Conservation (phyloP, 2,888 invertebrate species). For the Furcula furcula region DNA sequence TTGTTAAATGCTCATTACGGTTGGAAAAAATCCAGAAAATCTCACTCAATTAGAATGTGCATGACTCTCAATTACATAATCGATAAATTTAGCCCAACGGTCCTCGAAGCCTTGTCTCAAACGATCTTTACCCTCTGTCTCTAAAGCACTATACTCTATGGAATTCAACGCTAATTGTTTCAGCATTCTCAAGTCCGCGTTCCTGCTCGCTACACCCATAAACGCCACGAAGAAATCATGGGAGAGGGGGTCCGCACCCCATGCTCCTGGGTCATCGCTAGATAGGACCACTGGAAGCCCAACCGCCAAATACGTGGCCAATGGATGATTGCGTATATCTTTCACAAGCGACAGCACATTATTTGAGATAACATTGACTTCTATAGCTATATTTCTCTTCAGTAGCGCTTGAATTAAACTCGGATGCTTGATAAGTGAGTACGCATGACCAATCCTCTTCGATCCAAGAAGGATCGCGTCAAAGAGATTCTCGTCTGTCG, state of each 20-base stretch:
- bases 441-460: constrained; percentile 90
- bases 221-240: constrained; percentile 91
- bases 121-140: constrained; percentile 38
- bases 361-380: constrained; percentile 91
- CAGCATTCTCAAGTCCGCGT: constrained; percentile 85
- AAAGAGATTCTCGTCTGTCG: constrained; percentile 87
- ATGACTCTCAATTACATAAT: constrained; percentile 30
- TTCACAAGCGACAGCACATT: constrained; percentile 85
- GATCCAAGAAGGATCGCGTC: constrained; percentile 89
- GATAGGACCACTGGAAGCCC: constrained; percentile 88
- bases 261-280: constrained; percentile 90
- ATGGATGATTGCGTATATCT: constrained; percentile 90
- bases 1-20: too few relatives aligned
- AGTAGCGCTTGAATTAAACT: constrained; percentile 79
- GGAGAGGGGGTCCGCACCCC: constrained; percentile 87
- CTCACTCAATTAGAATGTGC: too few relatives aligned
- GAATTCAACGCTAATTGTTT: constrained; percentile 90
- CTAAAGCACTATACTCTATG: constrained; percentile 83
- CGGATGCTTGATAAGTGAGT: constrained; percentile 88
- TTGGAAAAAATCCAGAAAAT: too few relatives aligned
- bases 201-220: constrained; percentile 86
- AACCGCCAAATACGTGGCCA: constrained; percentile 83
- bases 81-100: constrained; percentile 59
- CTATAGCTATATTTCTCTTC: constrained; percentile 84
- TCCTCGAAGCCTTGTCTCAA: constrained; percentile 41